Evolutionary conservation across 2,113 vertebrate species (phyloP), one percentile per base, ranked within the genome.

Genomic region (Paralichthys olivaceus): DNA sequence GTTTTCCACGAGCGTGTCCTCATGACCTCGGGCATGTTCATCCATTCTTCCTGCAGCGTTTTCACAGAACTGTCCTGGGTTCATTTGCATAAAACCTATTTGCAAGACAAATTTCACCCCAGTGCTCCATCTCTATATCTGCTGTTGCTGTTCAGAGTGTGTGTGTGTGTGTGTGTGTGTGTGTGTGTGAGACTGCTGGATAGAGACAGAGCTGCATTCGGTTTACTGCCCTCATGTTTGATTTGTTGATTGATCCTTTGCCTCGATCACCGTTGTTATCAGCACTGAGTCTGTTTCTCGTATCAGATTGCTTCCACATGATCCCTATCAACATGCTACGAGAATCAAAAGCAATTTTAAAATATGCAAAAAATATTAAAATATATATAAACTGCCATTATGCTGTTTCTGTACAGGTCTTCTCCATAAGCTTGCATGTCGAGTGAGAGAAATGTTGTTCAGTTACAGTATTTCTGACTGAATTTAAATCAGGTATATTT

Each of bases 21-120:
- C 4, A 13, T 49, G 19, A 80, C 85, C 85, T 89, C 8, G 1
- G 75, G 90, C 65, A 5, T 1, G 11, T 72, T 75, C 56, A 54
- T 17, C 67, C 63, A 28, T 43, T 28, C 55, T n/a, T 29, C 66
- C 79, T 73, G 64, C 53, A 72, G 56, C 29, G n/a, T 72, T 84
- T 77, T 77, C 77, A 81, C 32, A 57, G 59, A 69, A 82, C 79
- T n/a, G 37, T 64, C 55, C 34, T 37, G 49, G 56, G 5, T 37
- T 91, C 64, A 86, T 97, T 97, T 97, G 95, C 95, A 96, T 97
- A 76, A 11, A 58, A n/a, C 57, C 87, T 71, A 95, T 97, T 97
- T 97, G 96, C 94, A 95, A 96, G 91, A 89, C 96, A 96, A 97
- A 97, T 92, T 75, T 82, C 69, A 45, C 79, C 83, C 66, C 81